These are phyloP conservation scores for Rhyzopertha dominica DNA, from an alignment of 1,140 invertebrate genomes.

Conservation along the genomic window DNA sequence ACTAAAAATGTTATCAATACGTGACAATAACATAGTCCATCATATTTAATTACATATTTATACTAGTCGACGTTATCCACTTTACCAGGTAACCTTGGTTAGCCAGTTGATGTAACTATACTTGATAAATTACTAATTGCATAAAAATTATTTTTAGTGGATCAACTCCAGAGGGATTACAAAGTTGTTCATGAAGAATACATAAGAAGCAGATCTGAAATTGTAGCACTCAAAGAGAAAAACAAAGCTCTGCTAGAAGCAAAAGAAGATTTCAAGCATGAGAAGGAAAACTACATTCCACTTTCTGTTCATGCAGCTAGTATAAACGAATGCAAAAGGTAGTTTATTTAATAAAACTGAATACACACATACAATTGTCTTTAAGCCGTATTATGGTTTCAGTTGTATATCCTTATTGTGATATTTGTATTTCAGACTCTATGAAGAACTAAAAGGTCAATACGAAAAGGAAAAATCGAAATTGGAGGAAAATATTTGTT, in stretches of 20 bases:
- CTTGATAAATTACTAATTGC: neutral
- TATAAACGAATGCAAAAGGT: conserved; percentile 58
- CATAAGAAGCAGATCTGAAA: conserved; percentile 50
- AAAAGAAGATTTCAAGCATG: conserved; percentile 51
- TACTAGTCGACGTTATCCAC: too few relatives aligned
- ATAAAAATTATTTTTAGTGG: conserved; percentile 41
- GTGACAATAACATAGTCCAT: too few relatives aligned
- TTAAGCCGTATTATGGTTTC: too few relatives aligned
- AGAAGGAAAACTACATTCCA: conserved; percentile 51
- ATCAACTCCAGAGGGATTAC: conserved; percentile 54
- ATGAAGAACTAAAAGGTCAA: conserved; percentile 58
- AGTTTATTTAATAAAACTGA: conserved; percentile 12
- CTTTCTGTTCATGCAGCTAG: conserved; percentile 51
- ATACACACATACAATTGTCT: conserved; percentile 5
- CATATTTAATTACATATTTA: too few relatives aligned
- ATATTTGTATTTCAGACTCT: conserved; percentile 44
- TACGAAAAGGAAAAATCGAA: conserved; percentile 55
- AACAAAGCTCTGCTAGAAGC: conserved; percentile 49
- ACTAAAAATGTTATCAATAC: too few relatives aligned
- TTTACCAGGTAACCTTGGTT: too few relatives aligned
- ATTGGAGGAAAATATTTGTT: conserved; percentile 43
- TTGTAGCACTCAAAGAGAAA: conserved; percentile 52
- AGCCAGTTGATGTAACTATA: neutral
- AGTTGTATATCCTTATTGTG: neutral
- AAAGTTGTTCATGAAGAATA: conserved; percentile 55